Conservation (phyloP, 2,113 vertebrate species). For the Ginglymostoma cirratum region DNA sequence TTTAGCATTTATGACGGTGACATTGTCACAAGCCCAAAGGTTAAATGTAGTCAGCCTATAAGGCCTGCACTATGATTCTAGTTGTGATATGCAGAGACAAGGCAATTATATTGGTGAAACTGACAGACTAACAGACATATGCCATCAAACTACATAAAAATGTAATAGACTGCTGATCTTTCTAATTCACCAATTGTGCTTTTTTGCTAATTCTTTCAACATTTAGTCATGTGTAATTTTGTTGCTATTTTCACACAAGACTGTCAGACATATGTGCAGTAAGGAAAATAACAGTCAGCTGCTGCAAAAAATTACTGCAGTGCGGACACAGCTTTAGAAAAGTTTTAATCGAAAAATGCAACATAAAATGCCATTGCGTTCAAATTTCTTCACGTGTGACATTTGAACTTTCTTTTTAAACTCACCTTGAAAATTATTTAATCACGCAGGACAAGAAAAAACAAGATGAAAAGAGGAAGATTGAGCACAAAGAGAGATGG, state of each 20-base stretch:
- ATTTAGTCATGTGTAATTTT: neutral
- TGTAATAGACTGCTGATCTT: neutral
- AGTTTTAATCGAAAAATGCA: neutral
- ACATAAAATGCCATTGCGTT: neutral
- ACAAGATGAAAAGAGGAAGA: neutral
- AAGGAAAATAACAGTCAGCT: constrained; percentile 2
- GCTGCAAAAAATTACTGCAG: neutral
- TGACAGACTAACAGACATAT: neutral
- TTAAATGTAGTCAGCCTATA: neutral
- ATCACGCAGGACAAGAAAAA: neutral
- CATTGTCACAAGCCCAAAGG: constrained; percentile 9
- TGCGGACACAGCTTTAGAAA: neutral
- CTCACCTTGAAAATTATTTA: neutral
- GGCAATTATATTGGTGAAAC: neutral
- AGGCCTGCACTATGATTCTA: neutral
- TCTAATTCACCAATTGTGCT: neutral
- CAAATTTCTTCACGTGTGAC: neutral
- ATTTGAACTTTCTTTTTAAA: neutral
- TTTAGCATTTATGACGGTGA: neutral
- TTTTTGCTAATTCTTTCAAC: constrained; percentile 3
- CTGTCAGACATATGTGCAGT: neutral
- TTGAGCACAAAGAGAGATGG: neutral
- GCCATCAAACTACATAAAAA: neutral
- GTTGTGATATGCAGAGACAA: neutral
- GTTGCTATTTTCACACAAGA: neutral